Evolutionary conservation across 2,888 invertebrate species (phyloP).

Genomic region (Philereme transversata): DNA sequence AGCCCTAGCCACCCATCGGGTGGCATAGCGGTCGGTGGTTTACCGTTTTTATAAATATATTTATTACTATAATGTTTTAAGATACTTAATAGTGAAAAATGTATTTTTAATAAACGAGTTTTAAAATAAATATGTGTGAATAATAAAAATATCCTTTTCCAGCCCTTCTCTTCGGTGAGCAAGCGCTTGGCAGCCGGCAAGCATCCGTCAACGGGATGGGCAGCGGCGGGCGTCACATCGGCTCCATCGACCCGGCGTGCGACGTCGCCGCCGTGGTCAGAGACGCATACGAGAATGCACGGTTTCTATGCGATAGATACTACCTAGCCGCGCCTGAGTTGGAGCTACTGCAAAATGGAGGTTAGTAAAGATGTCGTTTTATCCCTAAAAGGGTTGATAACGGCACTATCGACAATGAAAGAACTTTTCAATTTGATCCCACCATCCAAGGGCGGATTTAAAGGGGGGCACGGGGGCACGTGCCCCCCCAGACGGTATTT

Average conservation of each 20-base stretch:
- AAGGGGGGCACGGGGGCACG: no score
- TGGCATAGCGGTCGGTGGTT: no score
- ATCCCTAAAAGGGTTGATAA: not conserved
- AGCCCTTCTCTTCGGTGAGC: conserved; percentile 93
- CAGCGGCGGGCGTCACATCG: conserved; percentile 91
- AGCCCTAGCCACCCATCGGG: no score
- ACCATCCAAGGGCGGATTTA: no score
- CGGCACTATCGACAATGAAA: no score
- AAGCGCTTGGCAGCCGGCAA: conserved; percentile 66
- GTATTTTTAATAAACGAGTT: no score
- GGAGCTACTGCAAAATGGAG: conserved; percentile 90
- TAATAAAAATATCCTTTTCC: conserved; percentile 23
- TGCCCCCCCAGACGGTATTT: no score
- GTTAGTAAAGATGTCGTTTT: conserved; percentile 68
- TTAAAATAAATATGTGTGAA: not conserved
- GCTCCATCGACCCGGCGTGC: conserved; percentile 98
- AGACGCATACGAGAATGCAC: conserved; percentile 98
- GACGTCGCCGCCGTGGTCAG: conserved; percentile 94
- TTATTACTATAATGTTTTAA: not conserved
- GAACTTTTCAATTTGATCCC: no score
- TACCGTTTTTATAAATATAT: no score
- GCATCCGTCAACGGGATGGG: conserved; percentile 74
- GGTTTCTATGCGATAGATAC: conserved; percentile 99
- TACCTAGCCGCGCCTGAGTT: conserved; percentile 97
- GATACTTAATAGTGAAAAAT: no score